Percentiles rank a stretch among this genome's conserved stretches.
Evolutionary conservation across 2,113 vertebrate species (phyloP).

Genomic region (Channa maculata): DNA sequence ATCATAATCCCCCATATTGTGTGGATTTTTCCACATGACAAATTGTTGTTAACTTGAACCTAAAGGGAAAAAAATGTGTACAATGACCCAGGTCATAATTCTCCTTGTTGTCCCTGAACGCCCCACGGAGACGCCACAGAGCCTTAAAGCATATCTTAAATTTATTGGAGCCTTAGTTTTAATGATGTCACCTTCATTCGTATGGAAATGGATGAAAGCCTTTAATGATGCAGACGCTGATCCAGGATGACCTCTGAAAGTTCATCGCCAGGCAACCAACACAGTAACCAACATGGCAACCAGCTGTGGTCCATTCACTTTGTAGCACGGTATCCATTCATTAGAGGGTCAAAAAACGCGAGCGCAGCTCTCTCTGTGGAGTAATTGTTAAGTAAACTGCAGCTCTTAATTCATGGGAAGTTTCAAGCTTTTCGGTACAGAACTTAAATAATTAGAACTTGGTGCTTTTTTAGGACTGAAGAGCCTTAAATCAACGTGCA

Average conservation of each 20-base stretch:
- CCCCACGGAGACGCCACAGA: background rate
- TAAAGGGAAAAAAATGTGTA: too few relatives aligned
- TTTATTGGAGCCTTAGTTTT: conserved; percentile 21
- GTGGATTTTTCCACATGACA: too few relatives aligned
- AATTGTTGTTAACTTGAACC: too few relatives aligned
- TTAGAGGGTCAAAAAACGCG: conserved; percentile 11
- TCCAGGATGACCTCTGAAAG: conserved; percentile 28
- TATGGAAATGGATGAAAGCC: conserved; percentile 23
- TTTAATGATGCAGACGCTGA: conserved; percentile 26
- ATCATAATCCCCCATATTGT: too few relatives aligned
- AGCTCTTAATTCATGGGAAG: conserved; percentile 6
- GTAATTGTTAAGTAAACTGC: conserved; percentile 20
- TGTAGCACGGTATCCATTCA: conserved; percentile 41
- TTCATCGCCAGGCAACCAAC: conserved; percentile 23
- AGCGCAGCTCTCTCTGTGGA: background rate
- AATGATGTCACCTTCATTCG: conserved; percentile 40
- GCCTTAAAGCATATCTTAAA: conserved; percentile 3
- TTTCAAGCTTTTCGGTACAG: conserved; percentile 16
- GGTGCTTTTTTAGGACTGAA: background rate
- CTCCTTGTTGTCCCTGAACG: background rate
- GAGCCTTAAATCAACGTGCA: background rate
- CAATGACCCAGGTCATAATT: too few relatives aligned
- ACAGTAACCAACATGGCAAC: conserved; percentile 49
- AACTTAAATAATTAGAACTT: background rate
- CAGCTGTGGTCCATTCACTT: conserved; percentile 44